phyloP scores from a whole-genome alignment of 1,140 invertebrate genomes.

The Nephila pilipes region DNA sequence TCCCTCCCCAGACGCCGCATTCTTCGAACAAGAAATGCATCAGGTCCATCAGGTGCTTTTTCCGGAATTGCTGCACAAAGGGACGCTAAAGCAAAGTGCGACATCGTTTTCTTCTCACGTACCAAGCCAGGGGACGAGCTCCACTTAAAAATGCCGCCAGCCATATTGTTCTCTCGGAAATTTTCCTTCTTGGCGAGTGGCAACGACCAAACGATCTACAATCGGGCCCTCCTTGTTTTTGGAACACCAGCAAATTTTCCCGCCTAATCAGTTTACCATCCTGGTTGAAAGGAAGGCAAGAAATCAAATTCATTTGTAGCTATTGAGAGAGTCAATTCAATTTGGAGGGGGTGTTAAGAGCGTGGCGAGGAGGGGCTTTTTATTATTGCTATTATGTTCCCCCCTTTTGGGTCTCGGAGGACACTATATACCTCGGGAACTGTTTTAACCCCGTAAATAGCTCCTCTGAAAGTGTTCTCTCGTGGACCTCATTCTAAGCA shows the following conservation, averaged over 20 bases:
- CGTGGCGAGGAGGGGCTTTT: constrained; percentile 24
- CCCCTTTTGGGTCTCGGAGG: background rate
- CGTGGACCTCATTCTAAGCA: constrained; percentile 55
- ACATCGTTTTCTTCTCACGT: constrained; percentile 67
- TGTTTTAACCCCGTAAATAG: constrained; percentile 70
- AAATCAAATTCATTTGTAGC: constrained; percentile 70
- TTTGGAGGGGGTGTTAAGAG: constrained; percentile 67
- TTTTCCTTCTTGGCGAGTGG: background rate
- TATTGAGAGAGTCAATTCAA: constrained; percentile 72
- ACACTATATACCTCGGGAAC: constrained; percentile 1
- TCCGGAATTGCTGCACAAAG: background rate
- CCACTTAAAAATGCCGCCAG: constrained; percentile 61
- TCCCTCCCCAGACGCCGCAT: background rate
- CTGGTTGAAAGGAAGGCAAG: constrained; percentile 36
- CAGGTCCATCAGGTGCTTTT: constrained; percentile 41
- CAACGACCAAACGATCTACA: background rate
- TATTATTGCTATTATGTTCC: constrained; percentile 23
- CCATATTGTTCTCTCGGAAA: constrained; percentile 47
- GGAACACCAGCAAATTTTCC: constrained; percentile 64
- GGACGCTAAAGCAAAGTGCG: constrained; percentile 5
- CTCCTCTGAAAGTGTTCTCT: background rate
- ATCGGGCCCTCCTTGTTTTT: constrained; percentile 61
- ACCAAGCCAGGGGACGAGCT: background rate
- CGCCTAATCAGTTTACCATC: constrained; percentile 69
- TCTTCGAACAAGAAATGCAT: constrained; percentile 7